Conservation (phyloP, 2,888 invertebrate species). For the Cheilosia variabilis region DNA sequence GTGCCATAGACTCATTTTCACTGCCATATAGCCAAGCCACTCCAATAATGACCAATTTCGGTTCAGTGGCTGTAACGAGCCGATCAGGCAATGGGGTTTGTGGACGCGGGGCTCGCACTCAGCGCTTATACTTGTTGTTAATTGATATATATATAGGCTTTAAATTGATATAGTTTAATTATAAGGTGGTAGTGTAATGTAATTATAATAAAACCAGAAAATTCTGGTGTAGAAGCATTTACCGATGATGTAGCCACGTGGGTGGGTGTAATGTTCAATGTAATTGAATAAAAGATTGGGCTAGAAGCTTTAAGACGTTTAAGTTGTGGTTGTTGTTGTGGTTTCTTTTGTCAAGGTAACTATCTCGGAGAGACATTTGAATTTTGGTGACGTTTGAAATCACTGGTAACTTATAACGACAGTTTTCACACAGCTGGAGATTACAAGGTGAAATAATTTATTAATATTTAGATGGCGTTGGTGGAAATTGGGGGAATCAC, state of each 20-base stretch:
- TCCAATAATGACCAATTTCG: constrained; percentile 71
- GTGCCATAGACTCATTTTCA: constrained; percentile 72
- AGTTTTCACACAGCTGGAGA: no score
- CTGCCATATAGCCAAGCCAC: constrained; percentile 27
- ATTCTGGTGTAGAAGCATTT: constrained; percentile 25
- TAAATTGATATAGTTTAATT: constrained; percentile 64
- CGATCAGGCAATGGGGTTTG: constrained; percentile 11
- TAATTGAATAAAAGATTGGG: constrained; percentile 39
- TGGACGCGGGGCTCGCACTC: not conserved
- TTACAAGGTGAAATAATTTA: no score
- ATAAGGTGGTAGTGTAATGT: constrained; percentile 55
- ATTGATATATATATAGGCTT: no score
- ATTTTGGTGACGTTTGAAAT: no score
- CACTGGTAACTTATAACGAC: no score
- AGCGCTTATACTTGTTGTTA: not conserved
- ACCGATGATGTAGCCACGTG: not conserved
- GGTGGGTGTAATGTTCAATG: constrained; percentile 14
- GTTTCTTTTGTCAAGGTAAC: no score
- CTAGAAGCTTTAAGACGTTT: not conserved
- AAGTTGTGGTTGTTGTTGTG: no score
- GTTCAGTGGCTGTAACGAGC: constrained; percentile 63
- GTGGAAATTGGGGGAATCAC: no score
- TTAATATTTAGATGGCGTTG: no score
- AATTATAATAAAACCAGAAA: constrained; percentile 64
- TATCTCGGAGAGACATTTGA: no score